Evolutionary conservation across 2,797 vertebrate genomes (phyloP).

Genomic region (Gastrophryne carolinensis): DNA sequence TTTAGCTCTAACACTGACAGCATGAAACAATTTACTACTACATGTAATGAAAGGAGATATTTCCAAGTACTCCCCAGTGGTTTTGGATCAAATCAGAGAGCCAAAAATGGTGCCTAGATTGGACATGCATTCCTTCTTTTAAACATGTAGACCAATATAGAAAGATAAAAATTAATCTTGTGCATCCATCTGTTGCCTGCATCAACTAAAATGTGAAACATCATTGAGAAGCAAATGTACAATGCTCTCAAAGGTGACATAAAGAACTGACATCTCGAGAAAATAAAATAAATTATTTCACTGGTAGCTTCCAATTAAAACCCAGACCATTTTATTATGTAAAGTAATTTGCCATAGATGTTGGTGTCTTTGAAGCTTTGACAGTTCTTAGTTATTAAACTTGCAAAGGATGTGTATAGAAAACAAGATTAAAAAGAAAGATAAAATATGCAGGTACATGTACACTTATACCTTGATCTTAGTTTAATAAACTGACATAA

Average conservation of each 20-base stretch:
- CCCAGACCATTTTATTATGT: constrained; percentile 36
- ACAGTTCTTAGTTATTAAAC: too few relatives aligned
- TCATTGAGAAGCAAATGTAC: constrained; percentile 50
- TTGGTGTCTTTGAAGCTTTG: neutral
- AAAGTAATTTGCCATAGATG: constrained; percentile 27
- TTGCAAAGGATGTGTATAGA: too few relatives aligned
- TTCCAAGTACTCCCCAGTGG: constrained; percentile 36
- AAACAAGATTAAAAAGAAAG: too few relatives aligned
- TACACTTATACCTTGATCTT: too few relatives aligned
- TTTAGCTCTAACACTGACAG: constrained; percentile 45
- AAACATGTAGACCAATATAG: constrained; percentile 42
- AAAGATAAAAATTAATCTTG: constrained; percentile 49
- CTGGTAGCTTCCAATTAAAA: constrained; percentile 46
- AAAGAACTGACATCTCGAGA: constrained; percentile 30
- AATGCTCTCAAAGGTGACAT: constrained; percentile 46
- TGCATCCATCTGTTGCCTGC: constrained; percentile 49
- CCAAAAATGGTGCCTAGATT: constrained; percentile 48
- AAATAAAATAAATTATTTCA: constrained; percentile 32
- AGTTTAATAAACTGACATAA: too few relatives aligned
- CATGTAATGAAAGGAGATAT: constrained; percentile 48
- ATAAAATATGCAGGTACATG: too few relatives aligned
- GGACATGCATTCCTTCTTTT: constrained; percentile 51
- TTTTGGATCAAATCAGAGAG: constrained; percentile 47
- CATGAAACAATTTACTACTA: constrained; percentile 50
- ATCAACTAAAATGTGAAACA: constrained; percentile 49